Conservation (phyloP, 2,888 invertebrate species). For the Melanostoma scalare region DNA sequence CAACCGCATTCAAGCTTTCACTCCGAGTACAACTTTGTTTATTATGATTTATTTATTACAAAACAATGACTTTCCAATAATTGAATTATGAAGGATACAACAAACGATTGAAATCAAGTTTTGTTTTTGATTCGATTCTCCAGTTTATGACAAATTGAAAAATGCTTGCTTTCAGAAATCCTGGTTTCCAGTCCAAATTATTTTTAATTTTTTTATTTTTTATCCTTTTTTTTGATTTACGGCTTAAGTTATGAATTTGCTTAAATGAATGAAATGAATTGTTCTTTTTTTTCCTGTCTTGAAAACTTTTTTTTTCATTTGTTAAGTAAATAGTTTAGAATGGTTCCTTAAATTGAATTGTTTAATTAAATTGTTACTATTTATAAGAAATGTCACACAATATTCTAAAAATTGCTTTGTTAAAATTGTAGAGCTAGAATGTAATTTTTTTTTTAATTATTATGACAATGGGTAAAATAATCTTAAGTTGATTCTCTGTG, state of each 20-base stretch:
- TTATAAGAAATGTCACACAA: background rate
- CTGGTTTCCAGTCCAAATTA: conserved; percentile 13
- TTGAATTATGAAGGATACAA: conserved; percentile 25
- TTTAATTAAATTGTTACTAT: conserved; percentile 15
- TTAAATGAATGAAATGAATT: conserved; percentile 67
- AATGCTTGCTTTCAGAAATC: conserved; percentile 41
- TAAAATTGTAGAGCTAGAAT: conserved; percentile 67
- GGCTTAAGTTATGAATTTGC: conserved; percentile 57
- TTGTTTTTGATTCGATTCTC: conserved; percentile 20
- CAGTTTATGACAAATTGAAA: conserved; percentile 16
- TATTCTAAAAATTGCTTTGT: conserved; percentile 52
- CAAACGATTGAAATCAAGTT: conserved; percentile 1
- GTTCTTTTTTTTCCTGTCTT: conserved; percentile 56
- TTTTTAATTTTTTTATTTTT: conserved; percentile 19
- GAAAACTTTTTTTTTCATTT: conserved; percentile 26
- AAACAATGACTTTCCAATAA: conserved; percentile 28
- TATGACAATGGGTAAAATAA: conserved; percentile 8
- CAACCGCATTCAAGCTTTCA: conserved; percentile 62
- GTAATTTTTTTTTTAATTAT: conserved; percentile 42
- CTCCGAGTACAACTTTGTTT: conserved; percentile 47
- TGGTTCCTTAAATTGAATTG: conserved; percentile 52
- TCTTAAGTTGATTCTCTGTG: conserved; percentile 30
- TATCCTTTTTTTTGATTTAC: conserved; percentile 19
- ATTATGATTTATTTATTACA: conserved; percentile 43
- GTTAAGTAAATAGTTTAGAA: conserved; percentile 61